A percentile compares a stretch with the other conserved stretches of the same genome.
phyloP scores from a whole-genome alignment of 2,888 invertebrate genomes.

The Dicyrtomina minuta region DNA sequence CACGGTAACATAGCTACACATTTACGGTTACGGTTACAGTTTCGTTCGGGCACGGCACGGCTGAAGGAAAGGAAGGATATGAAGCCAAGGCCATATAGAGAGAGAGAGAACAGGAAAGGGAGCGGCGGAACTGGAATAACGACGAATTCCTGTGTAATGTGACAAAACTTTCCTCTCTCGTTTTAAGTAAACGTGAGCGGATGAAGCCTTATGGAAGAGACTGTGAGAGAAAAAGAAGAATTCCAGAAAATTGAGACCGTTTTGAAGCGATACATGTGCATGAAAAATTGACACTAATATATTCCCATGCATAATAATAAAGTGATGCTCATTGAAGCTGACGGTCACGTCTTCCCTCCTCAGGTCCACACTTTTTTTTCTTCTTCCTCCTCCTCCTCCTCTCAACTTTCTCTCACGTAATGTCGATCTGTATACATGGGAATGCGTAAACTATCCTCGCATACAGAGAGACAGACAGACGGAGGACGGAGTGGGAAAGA shows the following conservation, averaged over 20 bases:
- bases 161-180: too few relatives aligned
- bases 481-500: too few relatives aligned
- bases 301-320: slow-evolving; percentile 20
- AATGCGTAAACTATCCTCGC: neutral
- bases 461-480: neutral
- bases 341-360: slow-evolving; percentile 18
- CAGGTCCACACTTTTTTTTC: neutral
- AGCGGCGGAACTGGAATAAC: neutral
- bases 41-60: too few relatives aligned
- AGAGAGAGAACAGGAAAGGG: neutral
- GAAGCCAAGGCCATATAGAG: neutral
- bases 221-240: neutral
- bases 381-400: neutral
- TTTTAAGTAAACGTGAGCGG: neutral
- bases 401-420: neutral
- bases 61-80: neutral
- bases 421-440: too few relatives aligned
- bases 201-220: neutral
- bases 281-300: slow-evolving; percentile 30
- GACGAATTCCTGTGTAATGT: neutral
- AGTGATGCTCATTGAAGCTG: slow-evolving; percentile 30
- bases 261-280: neutral
- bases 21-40: too few relatives aligned
- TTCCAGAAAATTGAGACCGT: neutral
- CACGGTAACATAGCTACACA: too few relatives aligned